phyloP scores from a whole-genome alignment of 2,113 vertebrate species.

The Ranitomeya variabilis region DNA sequence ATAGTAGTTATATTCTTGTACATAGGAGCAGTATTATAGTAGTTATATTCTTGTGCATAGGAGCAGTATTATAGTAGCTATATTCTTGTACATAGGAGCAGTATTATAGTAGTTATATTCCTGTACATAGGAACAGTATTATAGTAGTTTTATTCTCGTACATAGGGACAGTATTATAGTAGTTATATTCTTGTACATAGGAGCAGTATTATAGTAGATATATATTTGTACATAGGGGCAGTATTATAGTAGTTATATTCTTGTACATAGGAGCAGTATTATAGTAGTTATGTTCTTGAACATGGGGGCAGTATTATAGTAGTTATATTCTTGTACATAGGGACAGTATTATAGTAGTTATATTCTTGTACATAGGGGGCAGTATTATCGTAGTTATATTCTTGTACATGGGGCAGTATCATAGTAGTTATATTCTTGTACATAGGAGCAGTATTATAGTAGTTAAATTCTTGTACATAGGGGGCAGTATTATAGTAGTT shows the following conservation, averaged over 20 bases:
- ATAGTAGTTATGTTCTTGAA: background rate
- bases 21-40: background rate
- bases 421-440: too few species aligned
- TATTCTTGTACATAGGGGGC: background rate
- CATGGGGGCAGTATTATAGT: background rate
- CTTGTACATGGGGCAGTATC: too few species aligned
- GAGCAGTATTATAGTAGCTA: too few species aligned
- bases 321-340: background rate
- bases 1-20: too few species aligned
- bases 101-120: constrained; percentile 6
- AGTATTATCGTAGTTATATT: background rate
- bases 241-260: background rate
- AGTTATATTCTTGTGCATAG: too few species aligned
- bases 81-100: background rate
- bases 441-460: too few species aligned
- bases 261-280: background rate
- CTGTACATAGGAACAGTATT: background rate
- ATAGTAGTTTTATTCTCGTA: background rate
- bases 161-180: background rate
- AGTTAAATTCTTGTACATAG: too few species aligned
- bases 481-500: too few species aligned
- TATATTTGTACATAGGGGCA: background rate
- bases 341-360: background rate
- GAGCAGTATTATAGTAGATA: too few species aligned
- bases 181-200: background rate